Conservation (phyloP, 2,888 invertebrate genomes). For the Lithophane leautieri region DNA sequence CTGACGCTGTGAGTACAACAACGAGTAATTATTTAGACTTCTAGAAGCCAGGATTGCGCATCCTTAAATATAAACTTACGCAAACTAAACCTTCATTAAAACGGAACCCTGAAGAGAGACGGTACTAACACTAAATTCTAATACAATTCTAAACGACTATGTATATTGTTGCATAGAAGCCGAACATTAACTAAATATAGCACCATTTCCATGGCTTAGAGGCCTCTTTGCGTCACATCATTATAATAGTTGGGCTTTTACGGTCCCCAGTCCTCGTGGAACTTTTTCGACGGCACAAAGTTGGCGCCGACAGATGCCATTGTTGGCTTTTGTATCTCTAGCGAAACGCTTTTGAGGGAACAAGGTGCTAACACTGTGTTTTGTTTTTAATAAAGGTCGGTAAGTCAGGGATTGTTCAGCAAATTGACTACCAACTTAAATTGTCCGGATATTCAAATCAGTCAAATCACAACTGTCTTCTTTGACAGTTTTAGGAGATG, state of each 20-base stretch:
- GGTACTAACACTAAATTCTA: conserved; percentile 37
- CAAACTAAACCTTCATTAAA: conserved; percentile 17
- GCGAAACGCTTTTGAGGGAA: conserved; percentile 68
- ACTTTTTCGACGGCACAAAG: conserved; percentile 75
- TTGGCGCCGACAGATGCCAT: conserved; percentile 71
- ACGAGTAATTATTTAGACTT: not conserved
- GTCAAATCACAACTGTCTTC: not conserved
- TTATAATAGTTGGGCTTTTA: conserved; percentile 78
- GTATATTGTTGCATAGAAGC: conserved; percentile 47
- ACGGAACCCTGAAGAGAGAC: conserved; percentile 24
- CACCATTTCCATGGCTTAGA: conserved; percentile 68
- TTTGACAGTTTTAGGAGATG: not conserved
- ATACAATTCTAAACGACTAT: conserved; percentile 51
- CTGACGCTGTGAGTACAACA: not conserved
- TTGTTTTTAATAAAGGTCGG: conserved; percentile 15
- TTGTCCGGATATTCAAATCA: not conserved
- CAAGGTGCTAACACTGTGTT: conserved; percentile 26
- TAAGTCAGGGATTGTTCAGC: not conserved
- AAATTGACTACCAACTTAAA: not conserved
- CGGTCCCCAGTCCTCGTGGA: conserved; percentile 66
- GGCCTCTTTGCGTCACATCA: conserved; percentile 74
- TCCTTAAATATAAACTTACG: conserved; percentile 14
- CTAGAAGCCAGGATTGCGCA: not conserved
- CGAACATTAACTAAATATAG: conserved; percentile 57
- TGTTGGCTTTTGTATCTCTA: conserved; percentile 63